These are phyloP conservation scores for Stegodyphus mimosarum DNA, from an alignment of 1,140 invertebrate species.

Conservation along the genomic window DNA sequence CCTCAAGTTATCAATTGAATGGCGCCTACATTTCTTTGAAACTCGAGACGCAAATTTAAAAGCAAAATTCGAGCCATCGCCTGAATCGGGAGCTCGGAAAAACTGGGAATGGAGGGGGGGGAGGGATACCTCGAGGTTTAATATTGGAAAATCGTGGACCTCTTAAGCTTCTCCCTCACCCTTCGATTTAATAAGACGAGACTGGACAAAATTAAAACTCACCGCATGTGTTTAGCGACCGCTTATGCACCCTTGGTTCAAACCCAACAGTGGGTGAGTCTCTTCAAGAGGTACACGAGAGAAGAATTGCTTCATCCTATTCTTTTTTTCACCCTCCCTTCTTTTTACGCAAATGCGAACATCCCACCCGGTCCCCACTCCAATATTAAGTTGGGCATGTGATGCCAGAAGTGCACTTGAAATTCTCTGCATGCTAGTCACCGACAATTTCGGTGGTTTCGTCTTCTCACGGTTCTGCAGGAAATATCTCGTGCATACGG, in stretches of 20 bases:
- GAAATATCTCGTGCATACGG: no score
- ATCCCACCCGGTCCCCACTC: slow-evolving; percentile 24
- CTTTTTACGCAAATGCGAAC: not conserved
- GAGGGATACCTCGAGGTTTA: no score
- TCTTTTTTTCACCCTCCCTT: not conserved
- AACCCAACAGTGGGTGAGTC: not conserved
- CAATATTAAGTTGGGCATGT: slow-evolving; percentile 55
- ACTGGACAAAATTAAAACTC: slow-evolving; percentile 43
- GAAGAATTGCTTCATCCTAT: no score
- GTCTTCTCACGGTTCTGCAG: slow-evolving; percentile 33
- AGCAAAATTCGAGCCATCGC: no score
- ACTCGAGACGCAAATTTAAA: no score
- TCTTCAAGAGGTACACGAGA: not conserved
- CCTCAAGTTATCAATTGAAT: no score
- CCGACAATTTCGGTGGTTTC: slow-evolving; percentile 15
- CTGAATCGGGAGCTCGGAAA: no score
- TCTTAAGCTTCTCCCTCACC: no score
- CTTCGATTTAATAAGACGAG: slow-evolving; percentile 34
- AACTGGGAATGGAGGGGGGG: no score
- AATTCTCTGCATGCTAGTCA: slow-evolving; percentile 46
- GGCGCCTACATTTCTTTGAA: no score
- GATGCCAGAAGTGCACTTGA: slow-evolving; percentile 26
- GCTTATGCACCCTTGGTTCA: slow-evolving; percentile 41
- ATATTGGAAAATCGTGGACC: no score
- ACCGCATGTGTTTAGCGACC: slow-evolving; percentile 45